phyloP scores from a whole-genome alignment of 2,113 vertebrate species.

The Sterrhoptilus dennistouni region DNA sequence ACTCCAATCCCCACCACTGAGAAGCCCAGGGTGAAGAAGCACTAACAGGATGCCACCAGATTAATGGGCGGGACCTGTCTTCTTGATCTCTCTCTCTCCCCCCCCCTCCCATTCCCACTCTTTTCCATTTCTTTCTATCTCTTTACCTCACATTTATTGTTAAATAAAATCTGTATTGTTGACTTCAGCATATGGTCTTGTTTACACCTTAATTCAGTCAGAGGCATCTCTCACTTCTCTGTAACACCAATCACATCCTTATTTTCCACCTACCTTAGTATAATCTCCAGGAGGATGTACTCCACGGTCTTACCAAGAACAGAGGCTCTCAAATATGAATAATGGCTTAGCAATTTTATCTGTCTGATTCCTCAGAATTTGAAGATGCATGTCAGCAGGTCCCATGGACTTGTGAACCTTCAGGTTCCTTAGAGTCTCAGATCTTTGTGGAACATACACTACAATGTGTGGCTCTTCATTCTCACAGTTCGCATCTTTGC shows the following conservation, averaged over 20 bases:
- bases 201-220: neutral
- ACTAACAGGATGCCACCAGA: neutral
- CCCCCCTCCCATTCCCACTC: fast-evolving
- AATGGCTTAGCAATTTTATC: neutral
- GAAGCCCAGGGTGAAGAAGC: neutral
- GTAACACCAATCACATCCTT: neutral
- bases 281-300: neutral
- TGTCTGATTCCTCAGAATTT: neutral
- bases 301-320: neutral
- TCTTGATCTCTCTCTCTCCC: neutral
- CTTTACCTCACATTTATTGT: neutral
- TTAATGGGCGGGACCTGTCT: neutral
- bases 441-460: neutral
- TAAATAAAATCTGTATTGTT: neutral
- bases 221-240: neutral
- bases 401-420: neutral
- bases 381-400: neutral
- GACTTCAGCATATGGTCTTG: neutral
- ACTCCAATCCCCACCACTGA: neutral
- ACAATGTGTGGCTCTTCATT: neutral
- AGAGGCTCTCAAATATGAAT: neutral
- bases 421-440: neutral
- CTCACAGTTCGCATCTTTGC: neutral
- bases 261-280: neutral
- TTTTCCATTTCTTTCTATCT: neutral